phyloP scores from a whole-genome alignment of 2,113 vertebrate species.

The Oophaga pumilio region DNA sequence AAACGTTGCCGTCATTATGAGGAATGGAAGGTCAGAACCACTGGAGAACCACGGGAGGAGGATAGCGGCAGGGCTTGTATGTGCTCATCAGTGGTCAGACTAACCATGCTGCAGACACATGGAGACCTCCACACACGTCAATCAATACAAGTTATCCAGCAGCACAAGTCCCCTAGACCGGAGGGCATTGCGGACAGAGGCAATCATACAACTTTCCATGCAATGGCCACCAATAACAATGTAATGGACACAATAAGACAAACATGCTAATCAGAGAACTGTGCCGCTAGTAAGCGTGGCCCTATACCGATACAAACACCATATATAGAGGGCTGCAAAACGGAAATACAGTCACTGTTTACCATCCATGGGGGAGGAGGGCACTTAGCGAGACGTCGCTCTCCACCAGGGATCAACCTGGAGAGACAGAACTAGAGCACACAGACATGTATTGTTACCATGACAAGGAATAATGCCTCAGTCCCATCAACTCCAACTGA shows the following conservation, averaged over 20 bases:
- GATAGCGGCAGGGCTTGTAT: background rate
- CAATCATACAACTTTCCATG: background rate
- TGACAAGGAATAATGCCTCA: background rate
- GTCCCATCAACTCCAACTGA: conserved; percentile 23
- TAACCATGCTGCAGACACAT: background rate
- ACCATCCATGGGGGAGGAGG: conserved; percentile 1
- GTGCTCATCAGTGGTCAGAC: background rate
- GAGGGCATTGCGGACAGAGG: background rate
- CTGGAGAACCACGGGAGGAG: background rate
- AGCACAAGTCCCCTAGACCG: background rate
- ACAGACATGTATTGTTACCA: background rate
- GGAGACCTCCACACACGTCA: background rate
- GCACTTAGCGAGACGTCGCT: background rate
- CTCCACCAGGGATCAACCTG: background rate
- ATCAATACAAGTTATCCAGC: too few relatives aligned
- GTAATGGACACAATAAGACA: too few relatives aligned
- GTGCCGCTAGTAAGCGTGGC: background rate
- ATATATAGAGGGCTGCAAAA: background rate
- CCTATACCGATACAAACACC: background rate
- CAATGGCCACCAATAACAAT: background rate
- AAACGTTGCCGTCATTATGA: background rate
- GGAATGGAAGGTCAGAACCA: background rate
- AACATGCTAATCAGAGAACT: background rate
- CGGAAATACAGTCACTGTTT: conserved; percentile 16
- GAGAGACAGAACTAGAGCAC: background rate